phyloP scores from a whole-genome alignment of 2,113 vertebrate species.

The Syngnathus typhle region DNA sequence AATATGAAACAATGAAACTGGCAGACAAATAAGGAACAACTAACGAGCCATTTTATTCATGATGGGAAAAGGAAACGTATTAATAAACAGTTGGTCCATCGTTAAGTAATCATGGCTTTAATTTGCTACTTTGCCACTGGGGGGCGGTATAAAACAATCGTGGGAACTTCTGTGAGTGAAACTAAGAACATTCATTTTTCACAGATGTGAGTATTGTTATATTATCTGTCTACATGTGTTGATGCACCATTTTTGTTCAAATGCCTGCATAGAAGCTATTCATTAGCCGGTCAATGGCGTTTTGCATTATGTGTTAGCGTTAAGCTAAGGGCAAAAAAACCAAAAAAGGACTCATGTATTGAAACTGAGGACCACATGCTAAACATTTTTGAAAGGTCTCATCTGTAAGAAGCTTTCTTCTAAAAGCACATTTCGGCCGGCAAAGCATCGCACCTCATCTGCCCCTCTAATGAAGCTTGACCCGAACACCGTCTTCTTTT shows the following conservation, averaged over 20 bases:
- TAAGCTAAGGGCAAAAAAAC: not conserved
- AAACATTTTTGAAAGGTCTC: not conserved
- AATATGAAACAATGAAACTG: not conserved
- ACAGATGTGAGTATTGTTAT: not conserved
- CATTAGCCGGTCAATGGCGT: not conserved
- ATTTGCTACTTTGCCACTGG: not conserved
- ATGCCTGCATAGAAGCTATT: not conserved
- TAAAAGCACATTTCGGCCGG: not conserved
- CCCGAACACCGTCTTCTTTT: constrained; percentile 15
- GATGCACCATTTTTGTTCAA: not conserved
- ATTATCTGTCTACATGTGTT: not conserved
- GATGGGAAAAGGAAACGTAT: not conserved
- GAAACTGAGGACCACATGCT: not conserved
- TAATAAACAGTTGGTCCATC: not conserved
- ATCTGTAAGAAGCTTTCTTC: not conserved
- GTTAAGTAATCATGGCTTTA: not conserved
- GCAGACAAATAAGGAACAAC: not conserved
- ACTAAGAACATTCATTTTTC: not conserved
- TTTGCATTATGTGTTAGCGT: not conserved
- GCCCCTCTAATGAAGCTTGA: constrained; percentile 13
- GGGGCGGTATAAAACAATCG: not conserved
- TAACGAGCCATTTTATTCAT: not conserved
- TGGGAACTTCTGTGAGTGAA: too few relatives aligned
- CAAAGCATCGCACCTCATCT: not conserved
- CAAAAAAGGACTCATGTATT: not conserved